phyloP scores from a whole-genome alignment of 2,888 invertebrate genomes.

The Chrysodeixis includens region DNA sequence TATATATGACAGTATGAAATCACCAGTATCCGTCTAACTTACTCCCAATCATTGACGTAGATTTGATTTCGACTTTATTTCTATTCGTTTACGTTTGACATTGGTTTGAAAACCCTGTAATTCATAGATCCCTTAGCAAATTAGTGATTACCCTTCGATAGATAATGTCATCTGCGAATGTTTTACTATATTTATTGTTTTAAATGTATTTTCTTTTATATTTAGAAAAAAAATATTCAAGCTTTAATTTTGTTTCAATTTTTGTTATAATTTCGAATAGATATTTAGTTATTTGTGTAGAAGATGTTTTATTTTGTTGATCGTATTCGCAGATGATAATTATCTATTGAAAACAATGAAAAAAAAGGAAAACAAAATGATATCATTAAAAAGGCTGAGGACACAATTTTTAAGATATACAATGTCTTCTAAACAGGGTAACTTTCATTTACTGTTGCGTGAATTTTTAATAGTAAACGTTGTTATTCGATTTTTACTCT shows the following conservation, averaged over 20 bases:
- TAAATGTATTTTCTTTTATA: constrained; percentile 28
- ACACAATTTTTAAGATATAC: constrained; percentile 88
- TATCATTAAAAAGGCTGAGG: constrained; percentile 89
- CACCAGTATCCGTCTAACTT: constrained; percentile 71
- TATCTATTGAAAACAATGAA: constrained; percentile 72
- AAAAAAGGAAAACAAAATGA: constrained; percentile 77
- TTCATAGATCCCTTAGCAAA: constrained; percentile 85
- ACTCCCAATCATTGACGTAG: constrained; percentile 58
- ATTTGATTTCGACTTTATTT: constrained; percentile 57
- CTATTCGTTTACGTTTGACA: constrained; percentile 52
- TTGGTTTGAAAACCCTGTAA: constrained; percentile 81
- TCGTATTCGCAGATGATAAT: constrained; percentile 45
- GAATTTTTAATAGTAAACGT: constrained; percentile 75
- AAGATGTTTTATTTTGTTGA: background rate
- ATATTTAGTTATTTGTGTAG: background rate
- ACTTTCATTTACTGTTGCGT: constrained; percentile 86
- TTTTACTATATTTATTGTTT: constrained; percentile 29
- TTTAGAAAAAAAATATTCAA: constrained; percentile 16
- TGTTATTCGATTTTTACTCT: constrained; percentile 83
- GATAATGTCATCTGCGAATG: constrained; percentile 63
- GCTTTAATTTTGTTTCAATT: constrained; percentile 14
- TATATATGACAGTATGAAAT: constrained; percentile 59
- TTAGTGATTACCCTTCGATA: constrained; percentile 77
- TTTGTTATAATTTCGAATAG: constrained; percentile 19
- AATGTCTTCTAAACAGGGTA: constrained; percentile 89